Base-by-base conservation (phyloP, 2,113 vertebrate species). In the Protomyctophum bolini region DNA sequence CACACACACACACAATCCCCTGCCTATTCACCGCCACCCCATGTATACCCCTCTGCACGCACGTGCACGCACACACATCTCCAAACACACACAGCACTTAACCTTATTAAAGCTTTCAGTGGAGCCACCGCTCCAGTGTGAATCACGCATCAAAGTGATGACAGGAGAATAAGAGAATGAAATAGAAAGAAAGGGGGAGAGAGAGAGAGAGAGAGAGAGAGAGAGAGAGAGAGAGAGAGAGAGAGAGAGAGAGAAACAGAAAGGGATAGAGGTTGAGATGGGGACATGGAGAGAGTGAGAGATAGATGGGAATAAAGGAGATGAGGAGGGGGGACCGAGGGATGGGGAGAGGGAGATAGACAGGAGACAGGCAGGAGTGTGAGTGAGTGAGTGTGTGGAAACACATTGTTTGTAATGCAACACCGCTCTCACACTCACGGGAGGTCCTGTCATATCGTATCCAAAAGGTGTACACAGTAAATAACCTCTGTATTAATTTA, bases 91-190 rank as follows among this genome's bases (percentile, higher is more conserved):
- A 15, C 61, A 80, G 79, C 86, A 91, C 88, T 92, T 87, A 86
- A 91, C 89, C 88, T 86, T 92, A 91, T 91, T 92, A 89, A 85
- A 85, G 86, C 86, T 83, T 83, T 88, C 75, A 82, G 68, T 72
- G 64, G 69, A 86, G 79, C 72, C 29, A 47, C 72, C 73, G 78
- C 60, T 76, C 29, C 54, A 81, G 67, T 73, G 77, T 75, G 69
- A 84, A 82, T 84, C 76, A 82, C 81, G 68, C 83, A 83, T 70
- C 77, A 75, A 52, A 78, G 58, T 11, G 4, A 69, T 74, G 75
- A 69, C 49, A 63, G 50, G 6, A 45, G 74, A 71, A 58, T 64
- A 75, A 57, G 8, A 57, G 51, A 70, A 66, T 29, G 59, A 47
- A 66, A 7, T 67, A 68, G 47, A 46, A 63, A 73, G 63, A 54